phyloP scores from a whole-genome alignment of 2,113 vertebrate genomes.

The Thunnus thynnus region DNA sequence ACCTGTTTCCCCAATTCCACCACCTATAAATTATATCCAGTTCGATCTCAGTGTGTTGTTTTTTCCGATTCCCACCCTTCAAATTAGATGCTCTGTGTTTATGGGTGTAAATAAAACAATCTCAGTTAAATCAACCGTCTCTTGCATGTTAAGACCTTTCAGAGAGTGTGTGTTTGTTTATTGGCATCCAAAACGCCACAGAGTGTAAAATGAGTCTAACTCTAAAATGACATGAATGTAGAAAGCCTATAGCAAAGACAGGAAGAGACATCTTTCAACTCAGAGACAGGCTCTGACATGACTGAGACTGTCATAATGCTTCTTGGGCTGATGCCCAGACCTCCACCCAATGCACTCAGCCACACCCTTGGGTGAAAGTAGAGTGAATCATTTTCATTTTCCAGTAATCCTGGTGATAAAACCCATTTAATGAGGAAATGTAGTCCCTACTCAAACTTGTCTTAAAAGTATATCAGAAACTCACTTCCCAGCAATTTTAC shows the following conservation, averaged over 20 bases:
- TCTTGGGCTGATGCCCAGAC: conserved; percentile 40
- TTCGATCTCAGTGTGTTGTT: not conserved
- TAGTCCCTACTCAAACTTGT: not conserved
- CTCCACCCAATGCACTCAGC: conserved; percentile 7
- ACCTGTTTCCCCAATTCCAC: not conserved
- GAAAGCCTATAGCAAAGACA: conserved; percentile 31
- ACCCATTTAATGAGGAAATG: not conserved
- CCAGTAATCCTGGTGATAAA: conserved; percentile 19
- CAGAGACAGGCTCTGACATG: conserved; percentile 67
- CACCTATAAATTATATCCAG: not conserved
- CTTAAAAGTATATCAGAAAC: not conserved
- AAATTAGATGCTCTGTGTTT: not conserved
- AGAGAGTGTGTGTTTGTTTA: not conserved
- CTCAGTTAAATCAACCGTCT: not conserved
- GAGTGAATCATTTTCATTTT: conserved; percentile 36
- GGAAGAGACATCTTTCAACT: conserved; percentile 16
- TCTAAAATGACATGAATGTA: not conserved
- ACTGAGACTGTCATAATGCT: conserved; percentile 36
- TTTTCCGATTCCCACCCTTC: not conserved
- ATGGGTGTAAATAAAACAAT: conserved; percentile 58
- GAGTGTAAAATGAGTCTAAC: not conserved
- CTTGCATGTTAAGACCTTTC: not conserved
- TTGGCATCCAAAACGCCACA: not conserved
- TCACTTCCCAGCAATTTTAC: not conserved
- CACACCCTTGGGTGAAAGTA: not conserved